Evolutionary conservation across 1,140 invertebrate genomes (phyloP).

Genomic region (Caerostris extrusa): DNA sequence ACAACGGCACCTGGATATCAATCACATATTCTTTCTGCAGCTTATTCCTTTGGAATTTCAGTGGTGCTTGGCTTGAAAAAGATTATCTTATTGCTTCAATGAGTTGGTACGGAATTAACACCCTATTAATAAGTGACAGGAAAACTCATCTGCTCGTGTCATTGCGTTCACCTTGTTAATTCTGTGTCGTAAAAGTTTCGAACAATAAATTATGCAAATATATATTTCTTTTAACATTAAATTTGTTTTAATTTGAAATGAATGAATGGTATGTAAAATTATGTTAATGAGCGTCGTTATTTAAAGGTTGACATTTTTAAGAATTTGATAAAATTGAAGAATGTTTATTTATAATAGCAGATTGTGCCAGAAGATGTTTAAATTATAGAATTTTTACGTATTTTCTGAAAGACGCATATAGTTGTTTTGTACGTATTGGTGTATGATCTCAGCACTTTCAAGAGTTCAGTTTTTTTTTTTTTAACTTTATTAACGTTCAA

Average conservation of each 20-base stretch:
- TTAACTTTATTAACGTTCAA: too few species aligned
- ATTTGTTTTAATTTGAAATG: constrained; percentile 29
- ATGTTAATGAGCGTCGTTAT: neutral
- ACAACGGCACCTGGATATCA: constrained; percentile 66
- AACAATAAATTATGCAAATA: constrained; percentile 56
- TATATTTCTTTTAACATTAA: constrained; percentile 1
- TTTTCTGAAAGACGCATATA: too few species aligned
- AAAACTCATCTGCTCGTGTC: constrained; percentile 45
- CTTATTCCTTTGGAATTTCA: neutral
- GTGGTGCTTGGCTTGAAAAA: neutral
- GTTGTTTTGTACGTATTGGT: too few species aligned
- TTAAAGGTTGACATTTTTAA: neutral
- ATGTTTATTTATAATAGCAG: neutral
- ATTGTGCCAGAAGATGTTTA: neutral
- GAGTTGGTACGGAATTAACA: constrained; percentile 43
- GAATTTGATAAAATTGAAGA: neutral
- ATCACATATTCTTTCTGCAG: constrained; percentile 8
- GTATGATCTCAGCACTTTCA: too few species aligned
- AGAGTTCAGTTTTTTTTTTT: too few species aligned
- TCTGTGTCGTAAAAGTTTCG: constrained; percentile 41
- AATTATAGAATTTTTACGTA: neutral
- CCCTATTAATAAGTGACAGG: constrained; percentile 53
- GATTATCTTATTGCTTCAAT: constrained; percentile 45
- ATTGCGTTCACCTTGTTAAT: constrained; percentile 53
- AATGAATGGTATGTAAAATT: constrained; percentile 36